A percentile compares a stretch with the other conserved stretches of the same genome.
These are phyloP conservation scores for Silurus lanzhouensis DNA, from an alignment of 2,797 vertebrate genomes.

Conservation along the genomic window DNA sequence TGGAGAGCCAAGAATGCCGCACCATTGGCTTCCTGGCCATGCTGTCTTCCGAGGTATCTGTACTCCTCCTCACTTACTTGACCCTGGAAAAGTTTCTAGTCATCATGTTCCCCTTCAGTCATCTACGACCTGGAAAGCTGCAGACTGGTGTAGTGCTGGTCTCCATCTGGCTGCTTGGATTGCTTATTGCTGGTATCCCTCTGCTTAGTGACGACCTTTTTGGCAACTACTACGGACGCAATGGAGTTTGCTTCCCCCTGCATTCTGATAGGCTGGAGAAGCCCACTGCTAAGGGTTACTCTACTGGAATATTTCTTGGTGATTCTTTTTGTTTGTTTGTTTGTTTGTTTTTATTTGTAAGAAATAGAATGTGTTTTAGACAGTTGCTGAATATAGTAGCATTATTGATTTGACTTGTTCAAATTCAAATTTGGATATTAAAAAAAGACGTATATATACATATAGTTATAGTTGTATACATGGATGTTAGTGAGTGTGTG, in stretches of 20 bases:
- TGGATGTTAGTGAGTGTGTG: too few species aligned
- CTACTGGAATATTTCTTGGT: conserved; percentile 86
- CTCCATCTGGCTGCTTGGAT: conserved; percentile 79
- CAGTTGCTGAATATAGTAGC: neutral
- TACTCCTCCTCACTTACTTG: conserved; percentile 82
- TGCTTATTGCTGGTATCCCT: conserved; percentile 79
- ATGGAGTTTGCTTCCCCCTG: conserved; percentile 85
- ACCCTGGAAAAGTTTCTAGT: conserved; percentile 86
- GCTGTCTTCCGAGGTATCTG: conserved; percentile 82
- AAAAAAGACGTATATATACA: neutral
- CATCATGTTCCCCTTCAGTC: conserved; percentile 86
- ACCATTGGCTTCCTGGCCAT: conserved; percentile 80
- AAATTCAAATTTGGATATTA: neutral
- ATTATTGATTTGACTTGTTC: neutral
- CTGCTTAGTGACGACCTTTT: conserved; percentile 80
- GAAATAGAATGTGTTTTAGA: neutral
- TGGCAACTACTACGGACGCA: conserved; percentile 86
- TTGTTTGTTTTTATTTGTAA: neutral
- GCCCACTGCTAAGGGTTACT: conserved; percentile 78
- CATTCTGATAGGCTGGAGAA: conserved; percentile 83
- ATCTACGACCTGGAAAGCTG: conserved; percentile 76
- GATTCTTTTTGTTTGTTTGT: conserved; percentile 51
- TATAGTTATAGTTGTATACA: too few species aligned
- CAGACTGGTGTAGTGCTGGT: conserved; percentile 74
- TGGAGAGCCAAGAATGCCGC: conserved; percentile 76